phyloP scores from a whole-genome alignment of 2,797 vertebrate species.

The Chrysocyon brachyurus region DNA sequence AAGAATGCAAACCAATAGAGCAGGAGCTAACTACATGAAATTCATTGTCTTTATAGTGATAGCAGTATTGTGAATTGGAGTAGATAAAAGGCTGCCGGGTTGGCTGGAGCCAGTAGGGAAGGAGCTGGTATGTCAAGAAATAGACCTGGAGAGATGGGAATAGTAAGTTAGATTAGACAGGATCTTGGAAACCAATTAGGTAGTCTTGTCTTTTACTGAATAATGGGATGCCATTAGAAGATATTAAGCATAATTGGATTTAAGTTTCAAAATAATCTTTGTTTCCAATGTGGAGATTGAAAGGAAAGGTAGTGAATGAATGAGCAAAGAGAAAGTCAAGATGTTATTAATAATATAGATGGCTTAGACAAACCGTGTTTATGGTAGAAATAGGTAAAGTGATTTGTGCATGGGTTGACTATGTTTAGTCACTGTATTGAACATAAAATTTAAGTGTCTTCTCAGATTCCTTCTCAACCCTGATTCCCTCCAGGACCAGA shows the following conservation, averaged over 20 bases:
- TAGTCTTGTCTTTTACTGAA: not conserved
- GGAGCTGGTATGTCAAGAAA: not conserved
- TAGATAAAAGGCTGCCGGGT: not conserved
- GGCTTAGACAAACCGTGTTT: not conserved
- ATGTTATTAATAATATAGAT: not conserved
- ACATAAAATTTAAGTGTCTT: not conserved
- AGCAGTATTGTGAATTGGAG: not conserved
- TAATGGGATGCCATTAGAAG: not conserved
- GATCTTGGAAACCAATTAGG: not conserved
- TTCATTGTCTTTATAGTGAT: not conserved
- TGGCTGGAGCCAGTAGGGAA: not conserved
- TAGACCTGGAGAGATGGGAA: not conserved
- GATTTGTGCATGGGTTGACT: not conserved
- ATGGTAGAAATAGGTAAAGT: not conserved
- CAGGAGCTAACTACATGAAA: not conserved
- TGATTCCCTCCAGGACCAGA: not conserved
- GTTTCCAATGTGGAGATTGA: not conserved
- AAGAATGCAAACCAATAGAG: not conserved
- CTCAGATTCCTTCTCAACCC: not conserved
- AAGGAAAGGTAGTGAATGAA: not conserved
- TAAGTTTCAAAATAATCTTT: slow-evolving; percentile 14
- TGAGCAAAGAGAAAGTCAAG: not conserved
- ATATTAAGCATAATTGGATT: not conserved
- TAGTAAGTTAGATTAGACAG: not conserved
- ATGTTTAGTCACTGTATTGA: not conserved